Conservation (phyloP, 2,797 vertebrate genomes). For the Arrhamphus sclerolepis region DNA sequence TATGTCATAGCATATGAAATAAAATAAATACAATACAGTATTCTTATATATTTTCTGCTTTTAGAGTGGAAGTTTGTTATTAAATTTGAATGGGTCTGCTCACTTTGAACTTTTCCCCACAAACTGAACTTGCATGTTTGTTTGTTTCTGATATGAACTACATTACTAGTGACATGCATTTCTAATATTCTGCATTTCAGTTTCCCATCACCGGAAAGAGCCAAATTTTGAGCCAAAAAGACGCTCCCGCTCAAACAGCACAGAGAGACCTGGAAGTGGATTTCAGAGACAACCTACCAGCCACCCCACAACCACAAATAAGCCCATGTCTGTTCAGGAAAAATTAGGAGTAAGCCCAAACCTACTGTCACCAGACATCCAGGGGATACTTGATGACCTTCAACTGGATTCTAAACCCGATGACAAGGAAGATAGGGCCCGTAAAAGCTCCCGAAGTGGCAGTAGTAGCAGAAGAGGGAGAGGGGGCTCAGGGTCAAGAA, state of each 20-base stretch:
- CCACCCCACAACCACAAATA: constrained; percentile 18
- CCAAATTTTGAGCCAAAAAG: constrained; percentile 49
- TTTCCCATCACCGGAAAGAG: constrained; percentile 53
- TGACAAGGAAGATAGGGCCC: constrained; percentile 55
- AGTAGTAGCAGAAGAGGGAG: constrained; percentile 57
- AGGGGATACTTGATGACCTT: constrained; percentile 92
- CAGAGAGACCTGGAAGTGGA: constrained; percentile 50
- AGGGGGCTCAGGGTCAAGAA: constrained; percentile 65
- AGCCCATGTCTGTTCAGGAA: constrained; percentile 40
- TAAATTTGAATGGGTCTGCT: too few relatives aligned
- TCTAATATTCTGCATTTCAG: constrained; percentile 54
- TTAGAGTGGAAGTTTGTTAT: too few relatives aligned
- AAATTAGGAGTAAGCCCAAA: constrained; percentile 74
- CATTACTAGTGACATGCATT: background rate
- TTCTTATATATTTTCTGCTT: too few relatives aligned
- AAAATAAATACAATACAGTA: too few relatives aligned
- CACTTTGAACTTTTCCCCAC: too few relatives aligned
- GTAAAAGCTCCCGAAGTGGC: constrained; percentile 47
- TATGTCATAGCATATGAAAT: too few relatives aligned
- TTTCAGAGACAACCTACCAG: constrained; percentile 35
- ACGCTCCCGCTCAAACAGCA: constrained; percentile 50
- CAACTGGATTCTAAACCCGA: constrained; percentile 80
- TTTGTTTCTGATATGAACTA: background rate
- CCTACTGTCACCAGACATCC: constrained; percentile 88
- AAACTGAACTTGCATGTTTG: background rate